These are phyloP conservation scores for Xenopus borealis DNA, from an alignment of 2,113 vertebrate genomes.

Conservation along the genomic window DNA sequence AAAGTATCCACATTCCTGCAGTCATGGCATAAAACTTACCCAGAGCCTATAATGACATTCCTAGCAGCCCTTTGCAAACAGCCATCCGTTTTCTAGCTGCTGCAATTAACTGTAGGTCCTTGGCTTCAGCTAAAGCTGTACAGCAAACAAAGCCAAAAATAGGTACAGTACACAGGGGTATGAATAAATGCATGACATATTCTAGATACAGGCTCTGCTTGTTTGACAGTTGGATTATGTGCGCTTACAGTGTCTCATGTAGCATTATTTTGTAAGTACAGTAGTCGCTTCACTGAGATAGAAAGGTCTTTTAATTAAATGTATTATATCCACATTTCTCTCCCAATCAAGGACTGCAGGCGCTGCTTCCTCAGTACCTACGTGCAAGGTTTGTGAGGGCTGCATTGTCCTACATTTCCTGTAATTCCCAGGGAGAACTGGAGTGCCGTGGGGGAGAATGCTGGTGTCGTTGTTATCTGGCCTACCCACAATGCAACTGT, in stretches of 20 bases:
- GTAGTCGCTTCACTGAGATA: background rate
- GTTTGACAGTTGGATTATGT: too few species aligned
- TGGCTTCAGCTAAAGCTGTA: constrained; percentile 2
- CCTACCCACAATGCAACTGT: constrained; percentile 91
- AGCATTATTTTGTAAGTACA: background rate
- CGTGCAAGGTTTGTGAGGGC: constrained; percentile 87
- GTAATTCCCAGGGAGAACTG: constrained; percentile 88
- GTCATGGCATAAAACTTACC: background rate
- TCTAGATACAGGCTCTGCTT: too few species aligned
- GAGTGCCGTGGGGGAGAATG: constrained; percentile 88
- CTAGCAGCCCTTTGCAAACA: constrained; percentile 14
- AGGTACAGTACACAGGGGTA: too few species aligned
- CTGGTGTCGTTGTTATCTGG: constrained; percentile 82
- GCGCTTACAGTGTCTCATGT: background rate
- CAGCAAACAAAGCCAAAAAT: background rate
- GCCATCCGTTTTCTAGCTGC: constrained; percentile 17
- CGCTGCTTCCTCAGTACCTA: constrained; percentile 85
- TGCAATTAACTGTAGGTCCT: constrained; percentile 21
- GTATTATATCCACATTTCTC: background rate
- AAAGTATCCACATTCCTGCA: background rate
- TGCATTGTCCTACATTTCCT: constrained; percentile 92
- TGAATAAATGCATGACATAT: too few species aligned
- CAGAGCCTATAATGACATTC: constrained; percentile 22
- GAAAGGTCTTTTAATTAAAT: background rate
- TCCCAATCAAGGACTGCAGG: constrained; percentile 80